Base-by-base conservation (phyloP, 2,888 invertebrate genomes). In the Ormyrus rosae region DNA sequence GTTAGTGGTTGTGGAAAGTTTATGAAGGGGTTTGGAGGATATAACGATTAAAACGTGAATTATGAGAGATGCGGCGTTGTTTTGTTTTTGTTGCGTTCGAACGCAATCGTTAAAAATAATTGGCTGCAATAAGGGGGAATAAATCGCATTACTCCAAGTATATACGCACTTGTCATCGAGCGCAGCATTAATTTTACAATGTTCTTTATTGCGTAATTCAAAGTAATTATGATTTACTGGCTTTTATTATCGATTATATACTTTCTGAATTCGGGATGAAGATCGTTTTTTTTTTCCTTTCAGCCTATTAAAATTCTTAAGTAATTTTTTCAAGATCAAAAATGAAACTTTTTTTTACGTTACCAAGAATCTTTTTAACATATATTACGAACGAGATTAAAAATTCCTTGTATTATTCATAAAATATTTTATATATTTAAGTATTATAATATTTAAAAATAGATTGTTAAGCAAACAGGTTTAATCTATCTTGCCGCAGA, bases 51-150 rank as follows among this genome's bases (percentile, higher is more conserved):
- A 70, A 58, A 70, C 34, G 34, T 77, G 65, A 73, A 64, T 56
- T 19, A 69, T 60, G 55, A 13, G 60, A 61, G 63, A n/a, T 45
- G 72, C 13, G 13, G 50, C 9, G 5, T 51, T 60, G 51, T 75
- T 75, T 75, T 67, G 51, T 75, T 67, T 75, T 60, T 19, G 53
- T 71, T 58, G 64, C 71, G 58, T 65, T 78, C 65, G 60, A 70
- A 76, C 63, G 67, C 50, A 46, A 72, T 74, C 77, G 56, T 77
- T 81, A 74, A 81, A 81, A 78, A 77, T 78, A 81, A 81, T 81
- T 81, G 81, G 73, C 64, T 60, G 64, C 69, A 64, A 64, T 77
- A 50, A 68, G 64, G 13, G 11, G 64, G 60, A 69, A 73, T 70
- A 50, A 74, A 78, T 69, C 69, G 69, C 73, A 64, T 73, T 69